Base-by-base conservation (phyloP, 2,113 vertebrate species). In the Cyanocitta stelleri region DNA sequence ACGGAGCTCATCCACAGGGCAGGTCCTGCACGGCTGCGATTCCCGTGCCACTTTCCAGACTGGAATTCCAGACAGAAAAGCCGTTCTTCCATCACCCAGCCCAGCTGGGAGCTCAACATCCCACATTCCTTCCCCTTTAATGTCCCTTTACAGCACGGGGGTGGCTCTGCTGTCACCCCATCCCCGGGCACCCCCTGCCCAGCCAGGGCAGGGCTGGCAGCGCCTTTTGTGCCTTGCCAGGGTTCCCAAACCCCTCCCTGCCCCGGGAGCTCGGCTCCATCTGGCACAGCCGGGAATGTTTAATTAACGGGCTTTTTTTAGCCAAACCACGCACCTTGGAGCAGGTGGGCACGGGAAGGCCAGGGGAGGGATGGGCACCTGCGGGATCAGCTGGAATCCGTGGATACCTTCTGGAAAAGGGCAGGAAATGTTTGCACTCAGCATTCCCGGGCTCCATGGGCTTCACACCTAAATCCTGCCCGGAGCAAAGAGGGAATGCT, bases 151-250 rank as follows among this genome's bases (percentile, higher is more conserved):
- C 14, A 82, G 87, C 80, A 51, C 29, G 12, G 4, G 63, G 80
- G 81, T 35, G 84, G 64, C 79, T 54, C 35, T 10, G 79, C 41
- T 35, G 23, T 13, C 10, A 4, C 46, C 61, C 16, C 4, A 0
- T 15, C 29, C 58, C 93, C 33, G 83, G 86, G 69, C 80, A 95
- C 89, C 91, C 30, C 56, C 54, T 55, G 54, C 54, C 54, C 54
- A 19, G n/a, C 62, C n/a, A 18, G 32, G 76, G 62, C 83, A 90
- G 93, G 83, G 94, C 95, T 89, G 79, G 92, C 88, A 96, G 97
- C 87, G 91, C 85, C 93, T 94, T 94, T 63, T 84, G 58, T 68
- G 63, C 51, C 91, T 7, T 11, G 64, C 21, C 96, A 75, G 83
- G 43, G 7, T 11, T n/a, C 52, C 41, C 11, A 33, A 26, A 24